Conservation (phyloP, 2,797 vertebrate species). For the Capromys pilorides region DNA sequence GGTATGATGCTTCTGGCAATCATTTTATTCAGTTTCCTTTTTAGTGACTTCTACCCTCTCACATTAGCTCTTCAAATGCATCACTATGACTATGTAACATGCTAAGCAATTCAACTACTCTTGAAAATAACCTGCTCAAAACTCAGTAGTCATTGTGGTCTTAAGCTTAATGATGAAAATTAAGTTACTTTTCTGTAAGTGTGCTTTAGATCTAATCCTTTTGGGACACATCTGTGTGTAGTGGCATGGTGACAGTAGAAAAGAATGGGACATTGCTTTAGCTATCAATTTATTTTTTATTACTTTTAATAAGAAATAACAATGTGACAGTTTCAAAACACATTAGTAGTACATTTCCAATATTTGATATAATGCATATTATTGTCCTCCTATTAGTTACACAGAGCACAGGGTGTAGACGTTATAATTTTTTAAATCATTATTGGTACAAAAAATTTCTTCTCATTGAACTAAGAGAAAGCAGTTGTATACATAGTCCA, state of each 20-base stretch:
- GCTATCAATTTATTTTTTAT: background rate
- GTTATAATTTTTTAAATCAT: too few relatives aligned
- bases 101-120: background rate
- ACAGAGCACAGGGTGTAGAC: too few relatives aligned
- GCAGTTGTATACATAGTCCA: too few relatives aligned
- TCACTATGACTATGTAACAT: background rate
- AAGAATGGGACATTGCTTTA: background rate
- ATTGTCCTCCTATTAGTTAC: too few relatives aligned
- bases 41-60: slow-evolving; percentile 17
- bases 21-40: slow-evolving; percentile 49
- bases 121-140: background rate
- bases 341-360: too few relatives aligned
- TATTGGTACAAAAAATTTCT: too few relatives aligned
- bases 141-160: background rate
- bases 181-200: background rate
- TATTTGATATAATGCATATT: too few relatives aligned
- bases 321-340: too few relatives aligned
- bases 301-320: too few relatives aligned
- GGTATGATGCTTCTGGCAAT: slow-evolving; percentile 2
- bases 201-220: background rate
- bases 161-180: background rate
- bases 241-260: background rate
- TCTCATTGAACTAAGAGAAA: too few relatives aligned
- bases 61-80: background rate
- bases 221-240: background rate